Evolutionary conservation across 2,888 invertebrate genomes (phyloP), one percentile per base, ranked within the genome.

Genomic region (Muschampia plurimacula): DNA sequence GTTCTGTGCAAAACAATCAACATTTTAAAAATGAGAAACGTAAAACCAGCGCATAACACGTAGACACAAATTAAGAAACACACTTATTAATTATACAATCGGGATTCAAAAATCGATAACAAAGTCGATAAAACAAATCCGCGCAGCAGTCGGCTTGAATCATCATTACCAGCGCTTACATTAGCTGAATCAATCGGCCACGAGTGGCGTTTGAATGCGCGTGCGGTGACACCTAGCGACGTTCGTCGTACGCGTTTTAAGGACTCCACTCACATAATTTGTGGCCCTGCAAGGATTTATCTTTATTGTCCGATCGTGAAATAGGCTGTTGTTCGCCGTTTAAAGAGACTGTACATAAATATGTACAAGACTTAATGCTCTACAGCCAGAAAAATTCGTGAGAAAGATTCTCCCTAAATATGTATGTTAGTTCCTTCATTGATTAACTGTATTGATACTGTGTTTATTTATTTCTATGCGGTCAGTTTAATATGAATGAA

Each of bases 131-230:
- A 63, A 70, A 71, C 73, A 73, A 68, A 74, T 73, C 74, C 75
- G 74, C 76, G 77, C 77, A 75, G 74, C 72, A 77, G 73, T 59
- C 77, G 76, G 73, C 69, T 71, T 75, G 74, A 76, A 78, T 79
- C 72, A 73, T 77, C 80, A 79, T 80, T 81, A 84, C 77, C 77
- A 77, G 78, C 76, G 82, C 81, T 83, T 83, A 81, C 78, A 81
- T 88, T 86, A 86, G 82, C 83, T 82, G 85, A 86, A 88, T 88
- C 88, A 86, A 88, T 87, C 85, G 82, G 63, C 49, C 73, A 44
- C 77, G 82, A 84, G 76, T 83, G 83, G 80, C 84, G 79, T 72
- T 59, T 81, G 79, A 85, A 85, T 83, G 81, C 81, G 69, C 69
- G 13, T 57, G 67, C 63, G 62, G 72, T 78, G 83, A 81, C 82